phyloP scores from a whole-genome alignment of 2,797 vertebrate genomes.

The Sebastes jordani region DNA sequence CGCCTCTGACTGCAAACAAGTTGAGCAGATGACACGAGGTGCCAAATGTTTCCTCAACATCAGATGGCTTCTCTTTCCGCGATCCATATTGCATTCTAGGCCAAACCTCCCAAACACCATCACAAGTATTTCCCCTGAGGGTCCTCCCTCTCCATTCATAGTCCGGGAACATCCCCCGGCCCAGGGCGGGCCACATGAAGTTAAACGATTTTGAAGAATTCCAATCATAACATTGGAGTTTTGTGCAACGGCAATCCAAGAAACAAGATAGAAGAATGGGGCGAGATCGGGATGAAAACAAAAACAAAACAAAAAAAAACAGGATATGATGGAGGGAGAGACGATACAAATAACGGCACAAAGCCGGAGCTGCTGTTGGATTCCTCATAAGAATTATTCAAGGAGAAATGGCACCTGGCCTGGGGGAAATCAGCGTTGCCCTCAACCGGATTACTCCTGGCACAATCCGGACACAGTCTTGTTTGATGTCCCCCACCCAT shows the following conservation, averaged over 20 bases:
- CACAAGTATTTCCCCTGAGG: constrained; percentile 76
- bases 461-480: constrained; percentile 93
- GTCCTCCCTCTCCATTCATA: constrained; percentile 58
- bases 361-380: constrained; percentile 73
- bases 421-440: constrained; percentile 92
- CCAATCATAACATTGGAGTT: constrained; percentile 78
- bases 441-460: constrained; percentile 95
- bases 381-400: constrained; percentile 91
- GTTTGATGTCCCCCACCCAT: constrained; percentile 98
- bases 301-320: constrained; percentile 9
- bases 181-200: constrained; percentile 64
- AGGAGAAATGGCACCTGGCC: constrained; percentile 91
- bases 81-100: constrained; percentile 70
- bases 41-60: constrained; percentile 76
- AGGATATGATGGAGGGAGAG: constrained; percentile 45
- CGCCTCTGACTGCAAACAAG: constrained; percentile 67
- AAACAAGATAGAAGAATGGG: constrained; percentile 50
- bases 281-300: neutral
- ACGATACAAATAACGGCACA: constrained; percentile 67
- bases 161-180: constrained; percentile 59
- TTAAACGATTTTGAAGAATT: constrained; percentile 81
- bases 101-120: constrained; percentile 63
- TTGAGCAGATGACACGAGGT: constrained; percentile 72
- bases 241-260: constrained; percentile 56
- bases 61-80: constrained; percentile 65